Conservation (phyloP, 23 tunicate species). For the Clavelina lepadiformis region DNA sequence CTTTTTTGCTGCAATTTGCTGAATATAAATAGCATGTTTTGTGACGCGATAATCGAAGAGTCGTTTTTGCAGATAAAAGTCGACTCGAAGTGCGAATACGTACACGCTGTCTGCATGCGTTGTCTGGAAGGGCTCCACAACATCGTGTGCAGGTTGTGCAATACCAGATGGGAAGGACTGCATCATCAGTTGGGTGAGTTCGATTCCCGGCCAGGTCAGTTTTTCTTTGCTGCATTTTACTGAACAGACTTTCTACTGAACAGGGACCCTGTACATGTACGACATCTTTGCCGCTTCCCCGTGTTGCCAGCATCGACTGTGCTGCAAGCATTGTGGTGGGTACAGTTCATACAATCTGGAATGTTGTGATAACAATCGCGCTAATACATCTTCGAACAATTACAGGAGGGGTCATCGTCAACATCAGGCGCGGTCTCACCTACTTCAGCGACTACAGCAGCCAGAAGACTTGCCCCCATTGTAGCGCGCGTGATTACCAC, state of each 20-base stretch:
- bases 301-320: constrained; percentile 85
- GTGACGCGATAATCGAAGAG: too few species aligned
- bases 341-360: background rate
- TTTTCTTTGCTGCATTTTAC: background rate
- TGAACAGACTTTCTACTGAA: background rate
- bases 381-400: background rate
- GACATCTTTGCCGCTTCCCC: constrained; percentile 97
- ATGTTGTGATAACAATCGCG: background rate
- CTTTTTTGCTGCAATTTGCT: too few species aligned
- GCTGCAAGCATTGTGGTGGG: constrained; percentile 97
- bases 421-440: constrained; percentile 50
- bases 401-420: constrained; percentile 55
- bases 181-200: constrained; percentile 68
- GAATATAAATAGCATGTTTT: too few species aligned
- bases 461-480: constrained; percentile 57
- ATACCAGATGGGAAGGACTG: constrained; percentile 72
- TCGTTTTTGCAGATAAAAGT: constrained; percentile 59
- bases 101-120: constrained; percentile 84
- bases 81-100: constrained; percentile 77
- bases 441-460: constrained; percentile 84
- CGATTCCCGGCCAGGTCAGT: too few species aligned
- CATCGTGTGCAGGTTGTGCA: constrained; percentile 70
- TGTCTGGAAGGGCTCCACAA: constrained; percentile 92
- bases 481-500: constrained; percentile 64
- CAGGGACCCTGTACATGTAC: constrained; percentile 95